Evolutionary conservation across 2,888 invertebrate species (phyloP).

Genomic region (Hypomecis atomaria): DNA sequence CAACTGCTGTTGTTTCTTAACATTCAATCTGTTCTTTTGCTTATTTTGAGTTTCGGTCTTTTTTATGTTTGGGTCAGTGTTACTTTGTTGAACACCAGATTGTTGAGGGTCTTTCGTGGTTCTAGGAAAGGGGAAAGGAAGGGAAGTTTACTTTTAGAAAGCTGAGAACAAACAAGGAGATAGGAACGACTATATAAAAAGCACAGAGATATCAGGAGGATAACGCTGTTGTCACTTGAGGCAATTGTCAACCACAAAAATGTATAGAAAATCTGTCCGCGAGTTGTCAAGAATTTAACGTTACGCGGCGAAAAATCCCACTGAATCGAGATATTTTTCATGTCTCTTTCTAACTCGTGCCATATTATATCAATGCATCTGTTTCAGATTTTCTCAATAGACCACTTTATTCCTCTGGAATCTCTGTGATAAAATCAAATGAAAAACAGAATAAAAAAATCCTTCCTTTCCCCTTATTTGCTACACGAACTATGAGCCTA

Average conservation of each 20-base stretch:
- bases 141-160: conserved; percentile 54
- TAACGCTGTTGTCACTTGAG: too few relatives aligned
- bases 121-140: conserved; percentile 80
- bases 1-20: conserved; percentile 69
- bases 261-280: too few relatives aligned
- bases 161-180: conserved; percentile 78
- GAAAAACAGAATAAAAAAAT: conserved; percentile 40
- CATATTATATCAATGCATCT: too few relatives aligned
- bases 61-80: conserved; percentile 61
- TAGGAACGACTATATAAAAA: conserved; percentile 62
- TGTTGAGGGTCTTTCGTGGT: conserved; percentile 60
- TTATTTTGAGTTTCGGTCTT: conserved; percentile 54
- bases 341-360: too few relatives aligned
- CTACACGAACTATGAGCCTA: conserved; percentile 43
- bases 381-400: too few relatives aligned
- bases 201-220: too few relatives aligned
- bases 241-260: too few relatives aligned
- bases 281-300: too few relatives aligned
- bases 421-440: conserved; percentile 18
- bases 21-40: conserved; percentile 56
- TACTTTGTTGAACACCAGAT: conserved; percentile 61
- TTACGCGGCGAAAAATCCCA: too few relatives aligned
- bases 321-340: too few relatives aligned
- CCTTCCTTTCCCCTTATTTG: conserved; percentile 85
- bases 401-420: too few relatives aligned